These are phyloP conservation scores for Tychaedon coryphoeus DNA, from an alignment of 2,113 vertebrate species.

Conservation along the genomic window DNA sequence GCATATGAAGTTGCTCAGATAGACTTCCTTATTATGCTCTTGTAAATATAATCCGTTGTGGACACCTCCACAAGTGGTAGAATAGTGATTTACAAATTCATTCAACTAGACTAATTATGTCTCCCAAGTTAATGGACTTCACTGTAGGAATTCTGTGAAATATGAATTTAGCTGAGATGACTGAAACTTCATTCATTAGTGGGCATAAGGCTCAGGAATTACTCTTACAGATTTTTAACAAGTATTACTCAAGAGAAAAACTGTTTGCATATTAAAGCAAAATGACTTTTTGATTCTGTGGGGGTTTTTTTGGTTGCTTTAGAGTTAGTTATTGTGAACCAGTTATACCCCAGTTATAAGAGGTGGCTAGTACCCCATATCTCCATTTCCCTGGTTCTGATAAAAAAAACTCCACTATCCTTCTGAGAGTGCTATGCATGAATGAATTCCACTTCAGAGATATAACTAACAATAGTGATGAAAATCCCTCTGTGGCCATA, in stretches of 20 bases:
- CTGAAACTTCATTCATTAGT: neutral
- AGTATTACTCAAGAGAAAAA: neutral
- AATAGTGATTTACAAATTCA: neutral
- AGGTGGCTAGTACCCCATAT: neutral
- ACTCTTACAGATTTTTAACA: neutral
- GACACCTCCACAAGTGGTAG: neutral
- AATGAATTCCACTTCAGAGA: neutral
- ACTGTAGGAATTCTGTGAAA: neutral
- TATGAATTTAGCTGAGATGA: neutral
- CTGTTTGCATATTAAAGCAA: neutral
- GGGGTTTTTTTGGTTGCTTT: fast-evolving
- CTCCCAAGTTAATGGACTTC: neutral
- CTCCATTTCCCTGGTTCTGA: neutral
- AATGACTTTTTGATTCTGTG: fast-evolving
- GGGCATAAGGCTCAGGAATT: neutral
- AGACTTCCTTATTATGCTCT: neutral
- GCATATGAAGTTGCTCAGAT: neutral
- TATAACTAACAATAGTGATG: neutral
- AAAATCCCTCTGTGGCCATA: neutral
- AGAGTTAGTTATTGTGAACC: neutral
- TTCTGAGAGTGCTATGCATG: neutral
- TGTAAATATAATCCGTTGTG: neutral
- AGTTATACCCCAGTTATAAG: neutral
- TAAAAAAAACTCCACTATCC: neutral
- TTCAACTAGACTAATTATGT: neutral